phyloP scores from a whole-genome alignment of 2,888 invertebrate genomes.

The Orchestes rusci region DNA sequence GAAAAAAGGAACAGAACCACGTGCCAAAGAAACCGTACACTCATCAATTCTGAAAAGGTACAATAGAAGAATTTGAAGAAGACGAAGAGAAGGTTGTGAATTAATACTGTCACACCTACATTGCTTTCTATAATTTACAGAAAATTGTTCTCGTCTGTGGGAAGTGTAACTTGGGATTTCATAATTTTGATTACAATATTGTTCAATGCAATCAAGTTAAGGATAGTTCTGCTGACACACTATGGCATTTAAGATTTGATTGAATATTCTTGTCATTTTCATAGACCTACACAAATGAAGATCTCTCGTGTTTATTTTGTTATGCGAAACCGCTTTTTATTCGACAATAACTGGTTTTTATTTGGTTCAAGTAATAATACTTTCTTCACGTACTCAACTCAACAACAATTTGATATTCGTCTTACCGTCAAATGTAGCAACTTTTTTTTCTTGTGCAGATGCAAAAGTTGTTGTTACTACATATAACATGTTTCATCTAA shows the following conservation, averaged over 20 bases:
- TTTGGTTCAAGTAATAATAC: too few relatives aligned
- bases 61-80: conserved; percentile 27
- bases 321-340: too few relatives aligned
- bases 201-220: conserved; percentile 21
- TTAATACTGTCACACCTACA: conserved; percentile 36
- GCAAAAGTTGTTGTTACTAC: too few relatives aligned
- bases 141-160: conserved; percentile 30
- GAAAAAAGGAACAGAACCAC: conserved; percentile 24
- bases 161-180: conserved; percentile 32
- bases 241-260: conserved; percentile 17
- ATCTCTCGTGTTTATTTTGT: too few relatives aligned
- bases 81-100: conserved; percentile 26
- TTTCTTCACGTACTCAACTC: too few relatives aligned
- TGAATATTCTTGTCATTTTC: conserved; percentile 12
- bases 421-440: too few relatives aligned
- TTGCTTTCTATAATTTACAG: conserved; percentile 32
- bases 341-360: too few relatives aligned
- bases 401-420: too few relatives aligned
- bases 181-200: conserved; percentile 29
- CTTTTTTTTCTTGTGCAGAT: too few relatives aligned
- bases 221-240: conserved; percentile 22
- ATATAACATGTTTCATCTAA: too few relatives aligned
- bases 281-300: conserved; percentile 2
- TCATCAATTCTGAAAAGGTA: conserved; percentile 18
- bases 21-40: conserved; percentile 25